These are phyloP conservation scores for Synodontis membranacea DNA, from an alignment of 2,113 vertebrate genomes.

Conservation along the genomic window DNA sequence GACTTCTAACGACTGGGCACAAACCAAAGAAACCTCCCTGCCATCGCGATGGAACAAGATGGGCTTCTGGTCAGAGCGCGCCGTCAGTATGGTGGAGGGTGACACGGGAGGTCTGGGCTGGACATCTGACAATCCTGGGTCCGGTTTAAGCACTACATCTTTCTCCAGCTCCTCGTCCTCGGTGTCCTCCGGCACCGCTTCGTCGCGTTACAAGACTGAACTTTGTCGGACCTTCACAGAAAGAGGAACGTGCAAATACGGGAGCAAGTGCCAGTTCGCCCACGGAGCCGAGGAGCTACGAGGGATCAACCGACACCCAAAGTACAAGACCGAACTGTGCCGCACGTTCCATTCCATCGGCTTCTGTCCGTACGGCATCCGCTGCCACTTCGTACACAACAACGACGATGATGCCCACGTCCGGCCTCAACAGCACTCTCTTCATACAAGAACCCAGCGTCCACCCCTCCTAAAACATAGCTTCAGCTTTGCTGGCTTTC, in stretches of 20 bases:
- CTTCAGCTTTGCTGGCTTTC: conserved; percentile 83
- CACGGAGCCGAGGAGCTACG: conserved; percentile 82
- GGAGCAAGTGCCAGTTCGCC: conserved; percentile 83
- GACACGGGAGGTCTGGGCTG: conserved; percentile 60
- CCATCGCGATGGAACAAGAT: conserved; percentile 61
- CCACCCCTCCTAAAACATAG: conserved; percentile 77
- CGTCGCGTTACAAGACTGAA: conserved; percentile 78
- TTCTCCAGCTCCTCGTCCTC: conserved; percentile 60
- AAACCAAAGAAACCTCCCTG: conserved; percentile 50
- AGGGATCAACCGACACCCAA: conserved; percentile 83
- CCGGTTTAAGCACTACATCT: conserved; percentile 54
- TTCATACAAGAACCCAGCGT: conserved; percentile 44
- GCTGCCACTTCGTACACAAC: conserved; percentile 90
- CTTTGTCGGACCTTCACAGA: conserved; percentile 77
- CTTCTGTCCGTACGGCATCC: conserved; percentile 85
- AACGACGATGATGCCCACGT: conserved; percentile 69
- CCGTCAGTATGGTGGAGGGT: conserved; percentile 74
- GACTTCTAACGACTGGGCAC: conserved; percentile 60
- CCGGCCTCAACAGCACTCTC: conserved; percentile 30
- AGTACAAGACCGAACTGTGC: conserved; percentile 88
- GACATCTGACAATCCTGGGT: conserved; percentile 53
- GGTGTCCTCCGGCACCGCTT: conserved; percentile 49
- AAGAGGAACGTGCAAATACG: conserved; percentile 76
- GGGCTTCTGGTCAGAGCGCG: conserved; percentile 67
- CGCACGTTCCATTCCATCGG: conserved; percentile 87